Base-by-base conservation (phyloP, 2,888 invertebrate species). In the Drosophila crucigera region DNA sequence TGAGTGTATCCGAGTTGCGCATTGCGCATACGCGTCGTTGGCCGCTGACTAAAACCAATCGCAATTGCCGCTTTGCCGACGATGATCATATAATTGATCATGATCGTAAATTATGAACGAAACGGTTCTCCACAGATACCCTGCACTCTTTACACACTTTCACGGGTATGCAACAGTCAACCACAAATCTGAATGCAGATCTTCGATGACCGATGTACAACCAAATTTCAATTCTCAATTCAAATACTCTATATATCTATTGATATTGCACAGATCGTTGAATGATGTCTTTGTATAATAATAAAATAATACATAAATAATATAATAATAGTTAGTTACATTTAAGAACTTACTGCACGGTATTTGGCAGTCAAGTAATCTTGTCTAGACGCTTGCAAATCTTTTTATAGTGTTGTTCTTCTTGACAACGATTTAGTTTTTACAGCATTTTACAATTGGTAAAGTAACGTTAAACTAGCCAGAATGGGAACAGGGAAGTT, bases 1-100 rank as follows among this genome's bases (percentile, higher is more conserved):
- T 85, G 84, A 84, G 70, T n/a, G 28, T 56, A 39, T 28, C 39
- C 66, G 37, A n/a, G 41, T 41, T 30, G 5, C 39, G 7, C 69
- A 72, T 86, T 76, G 84, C 82, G 84, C 86, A 84, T 86, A 86
- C 83, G 83, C 84, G 56, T 54, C 64, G 87, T 84, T 72, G 64
- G 61, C 64, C 58, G 49, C 39, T 47, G 53, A 33, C 56, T 53
- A 33, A 53, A 65, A 43, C n/a, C 58, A 59, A 61, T 62, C 59
- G 60, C 39, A 53, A 63, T 68, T 62, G 73, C 35, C 31, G 41
- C n/a, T 60, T 5, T 47, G 55, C 39, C 43, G 43, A 41, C 74
- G 69, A 78, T 75, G 66, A 70, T 75, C 79, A 58, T 79, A 67
- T 67, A 70, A 68, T 54, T 66, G 75, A 28, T 59, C 33, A 55